Conservation (phyloP, 2,888 invertebrate species). For the Spilarctia lutea region DNA sequence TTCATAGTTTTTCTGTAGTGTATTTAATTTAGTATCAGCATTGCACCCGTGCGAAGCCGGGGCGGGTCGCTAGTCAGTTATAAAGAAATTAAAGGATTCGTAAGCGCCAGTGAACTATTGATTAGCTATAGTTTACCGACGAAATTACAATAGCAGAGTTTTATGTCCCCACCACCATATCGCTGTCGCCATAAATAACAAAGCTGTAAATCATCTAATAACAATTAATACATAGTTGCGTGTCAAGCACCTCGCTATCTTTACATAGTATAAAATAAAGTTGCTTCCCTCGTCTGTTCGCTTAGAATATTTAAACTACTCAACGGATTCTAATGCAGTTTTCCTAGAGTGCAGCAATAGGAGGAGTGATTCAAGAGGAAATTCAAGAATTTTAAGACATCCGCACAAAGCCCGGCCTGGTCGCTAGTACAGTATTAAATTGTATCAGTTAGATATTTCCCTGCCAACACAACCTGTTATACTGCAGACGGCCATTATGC, state of each 20-base stretch:
- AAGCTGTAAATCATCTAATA: slow-evolving; percentile 3
- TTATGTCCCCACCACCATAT: slow-evolving; percentile 2
- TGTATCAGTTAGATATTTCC: background rate
- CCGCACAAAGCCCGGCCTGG: no score
- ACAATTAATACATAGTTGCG: slow-evolving; percentile 22
- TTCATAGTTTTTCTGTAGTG: no score
- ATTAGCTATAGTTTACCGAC: background rate
- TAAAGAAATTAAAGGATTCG: background rate
- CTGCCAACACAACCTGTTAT: background rate
- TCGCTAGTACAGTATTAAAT: slow-evolving; percentile 10
- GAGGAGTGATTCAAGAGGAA: no score
- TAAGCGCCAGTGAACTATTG: background rate
- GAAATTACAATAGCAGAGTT: background rate
- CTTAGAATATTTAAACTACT: no score
- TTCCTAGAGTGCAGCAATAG: no score
- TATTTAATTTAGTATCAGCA: no score
- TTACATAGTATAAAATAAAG: no score
- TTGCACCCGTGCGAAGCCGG: no score
- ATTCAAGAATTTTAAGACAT: no score
- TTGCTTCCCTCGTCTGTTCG: no score
- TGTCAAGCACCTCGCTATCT: slow-evolving; percentile 31
- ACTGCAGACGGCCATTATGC: slow-evolving; percentile 16
- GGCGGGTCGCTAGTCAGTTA: no score
- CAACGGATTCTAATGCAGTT: no score
- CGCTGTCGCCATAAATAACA: slow-evolving; percentile 4